phyloP scores from a whole-genome alignment of 2,888 invertebrate species.

The Aleiodes testaceus region DNA sequence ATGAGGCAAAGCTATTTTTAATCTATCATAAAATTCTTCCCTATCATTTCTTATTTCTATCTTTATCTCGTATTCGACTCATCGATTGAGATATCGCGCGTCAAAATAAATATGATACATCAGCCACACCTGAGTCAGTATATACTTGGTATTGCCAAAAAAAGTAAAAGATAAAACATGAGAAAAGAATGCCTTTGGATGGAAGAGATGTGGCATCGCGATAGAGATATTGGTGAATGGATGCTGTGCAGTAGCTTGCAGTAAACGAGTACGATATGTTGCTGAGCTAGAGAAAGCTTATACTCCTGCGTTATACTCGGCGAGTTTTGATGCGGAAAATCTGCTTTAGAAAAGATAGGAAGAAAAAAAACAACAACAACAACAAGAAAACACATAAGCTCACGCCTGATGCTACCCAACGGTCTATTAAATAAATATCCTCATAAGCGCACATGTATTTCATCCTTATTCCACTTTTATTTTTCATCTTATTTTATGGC shows the following conservation, averaged over 20 bases:
- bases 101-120: conserved; percentile 36
- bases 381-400: not conserved
- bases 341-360: conserved; percentile 36
- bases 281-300: conserved; percentile 37
- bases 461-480: conserved; percentile 5
- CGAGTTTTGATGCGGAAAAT: conserved; percentile 42
- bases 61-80: conserved; percentile 15
- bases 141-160: not conserved
- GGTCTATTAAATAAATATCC: conserved; percentile 38
- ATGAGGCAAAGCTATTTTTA: no score
- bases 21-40: not conserved
- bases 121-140: conserved; percentile 17
- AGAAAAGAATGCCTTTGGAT: conserved; percentile 3
- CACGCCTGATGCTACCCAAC: conserved; percentile 16
- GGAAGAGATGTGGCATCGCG: conserved; percentile 17
- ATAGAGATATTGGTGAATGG: conserved; percentile 27
- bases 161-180: conserved; percentile 9
- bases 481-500: not conserved
- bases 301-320: conserved; percentile 35
- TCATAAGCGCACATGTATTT: conserved; percentile 2
- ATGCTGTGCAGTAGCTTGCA: conserved; percentile 13
- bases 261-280: conserved; percentile 41
- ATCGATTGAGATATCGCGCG: not conserved
- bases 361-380: not conserved
- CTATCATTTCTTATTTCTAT: not conserved